These are phyloP conservation scores for Theonella swinhoei DNA, from an alignment of 37 sponge, comb jelly and placozoan species.

Conservation along the genomic window DNA sequence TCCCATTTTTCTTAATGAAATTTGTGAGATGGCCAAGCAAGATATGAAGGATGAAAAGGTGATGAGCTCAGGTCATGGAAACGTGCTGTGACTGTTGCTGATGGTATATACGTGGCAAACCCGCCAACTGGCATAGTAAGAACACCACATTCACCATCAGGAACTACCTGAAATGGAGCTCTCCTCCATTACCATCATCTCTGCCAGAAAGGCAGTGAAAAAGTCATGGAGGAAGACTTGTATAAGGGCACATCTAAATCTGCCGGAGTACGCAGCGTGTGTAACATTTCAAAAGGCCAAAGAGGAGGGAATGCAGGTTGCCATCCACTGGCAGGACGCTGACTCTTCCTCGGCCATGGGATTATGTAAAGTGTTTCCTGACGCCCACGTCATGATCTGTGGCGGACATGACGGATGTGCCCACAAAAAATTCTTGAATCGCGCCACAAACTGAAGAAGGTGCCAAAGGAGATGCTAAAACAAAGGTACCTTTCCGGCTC, in stretches of 20 bases:
- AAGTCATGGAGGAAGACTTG: constrained; percentile 12
- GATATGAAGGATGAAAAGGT: constrained; percentile 35
- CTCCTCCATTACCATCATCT: constrained; percentile 42
- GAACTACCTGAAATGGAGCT: constrained; percentile 15
- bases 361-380: background rate
- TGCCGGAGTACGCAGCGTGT: constrained; percentile 29
- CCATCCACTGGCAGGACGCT: constrained; percentile 42
- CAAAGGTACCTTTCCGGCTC: constrained; percentile 12
- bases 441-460: constrained; percentile 7
- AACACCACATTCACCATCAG: constrained; percentile 18
- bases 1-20: constrained; percentile 27
- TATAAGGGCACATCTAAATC: constrained; percentile 34
- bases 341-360: constrained; percentile 34
- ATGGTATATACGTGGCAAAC: background rate
- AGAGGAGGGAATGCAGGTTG: constrained; percentile 32
- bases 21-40: constrained; percentile 30
- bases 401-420: constrained; percentile 36
- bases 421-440: constrained; percentile 15
- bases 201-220: constrained; percentile 32
- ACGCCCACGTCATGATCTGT: constrained; percentile 28
- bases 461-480: background rate
- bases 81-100: no score
- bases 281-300: constrained; percentile 27
- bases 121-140: constrained; percentile 8
- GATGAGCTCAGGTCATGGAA: constrained; percentile 38